These are phyloP conservation scores for Hermatobates lingyangjiaoensis DNA, from an alignment of 1,140 invertebrate species.

Conservation along the genomic window DNA sequence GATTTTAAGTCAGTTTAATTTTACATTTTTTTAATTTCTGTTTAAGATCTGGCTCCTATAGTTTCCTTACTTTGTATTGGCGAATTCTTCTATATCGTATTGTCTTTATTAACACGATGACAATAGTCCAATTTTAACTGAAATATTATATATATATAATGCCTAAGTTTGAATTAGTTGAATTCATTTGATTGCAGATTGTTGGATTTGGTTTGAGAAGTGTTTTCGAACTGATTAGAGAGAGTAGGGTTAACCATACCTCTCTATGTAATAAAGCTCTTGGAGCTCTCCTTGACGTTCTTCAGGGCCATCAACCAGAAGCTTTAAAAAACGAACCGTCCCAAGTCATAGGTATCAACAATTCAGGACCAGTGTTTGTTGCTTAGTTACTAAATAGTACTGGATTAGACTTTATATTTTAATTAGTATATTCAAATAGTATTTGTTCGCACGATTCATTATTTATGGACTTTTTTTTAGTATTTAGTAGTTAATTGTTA, in stretches of 20 bases:
- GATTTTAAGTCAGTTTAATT: too few relatives aligned
- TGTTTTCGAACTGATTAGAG: constrained; percentile 78
- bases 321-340: constrained; percentile 52
- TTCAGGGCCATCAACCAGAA: constrained; percentile 79
- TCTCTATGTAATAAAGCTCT: constrained; percentile 70
- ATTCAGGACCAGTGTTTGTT: too few relatives aligned
- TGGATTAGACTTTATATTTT: too few relatives aligned
- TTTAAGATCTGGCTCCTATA: background rate
- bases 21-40: too few relatives aligned
- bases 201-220: constrained; percentile 77
- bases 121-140: too few relatives aligned
- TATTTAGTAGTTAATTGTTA: too few relatives aligned
- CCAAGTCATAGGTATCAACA: constrained; percentile 55
- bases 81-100: background rate
- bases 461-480: too few relatives aligned
- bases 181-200: constrained; percentile 34
- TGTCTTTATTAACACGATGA: too few relatives aligned
- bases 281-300: constrained; percentile 66
- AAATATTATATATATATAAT: background rate
- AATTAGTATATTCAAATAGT: too few relatives aligned
- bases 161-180: background rate
- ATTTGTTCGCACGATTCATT: too few relatives aligned
- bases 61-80: background rate
- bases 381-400: too few relatives aligned
- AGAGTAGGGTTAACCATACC: constrained; percentile 62